Percentiles rank a stretch among this genome's conserved stretches.
Conservation (phyloP, 2,888 invertebrate species). For the Luperina nickerlii region DNA sequence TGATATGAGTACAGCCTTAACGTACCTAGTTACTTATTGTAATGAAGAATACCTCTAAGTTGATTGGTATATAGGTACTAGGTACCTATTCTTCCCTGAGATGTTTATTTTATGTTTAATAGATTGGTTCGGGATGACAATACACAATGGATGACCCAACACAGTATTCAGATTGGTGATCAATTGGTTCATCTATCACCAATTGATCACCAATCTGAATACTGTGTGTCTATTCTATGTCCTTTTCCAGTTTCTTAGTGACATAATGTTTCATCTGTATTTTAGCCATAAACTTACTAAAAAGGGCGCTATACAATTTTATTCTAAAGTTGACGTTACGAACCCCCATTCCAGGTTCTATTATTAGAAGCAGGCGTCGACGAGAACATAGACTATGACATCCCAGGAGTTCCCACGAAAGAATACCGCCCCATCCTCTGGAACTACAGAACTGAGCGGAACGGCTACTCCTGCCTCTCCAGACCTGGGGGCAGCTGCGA, state of each 20-base stretch:
- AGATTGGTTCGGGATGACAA: neutral
- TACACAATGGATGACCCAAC: neutral
- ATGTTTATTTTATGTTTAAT: neutral
- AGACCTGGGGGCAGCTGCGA: constrained; percentile 86
- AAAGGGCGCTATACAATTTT: neutral
- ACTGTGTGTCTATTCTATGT: too few relatives aligned
- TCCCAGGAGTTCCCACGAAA: constrained; percentile 84
- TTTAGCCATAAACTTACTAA: neutral
- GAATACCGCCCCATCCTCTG: constrained; percentile 85
- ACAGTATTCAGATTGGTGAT: too few relatives aligned
- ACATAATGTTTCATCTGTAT: neutral
- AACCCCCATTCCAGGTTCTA: constrained; percentile 75
- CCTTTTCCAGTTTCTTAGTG: neutral
- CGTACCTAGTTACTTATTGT: neutral
- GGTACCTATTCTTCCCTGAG: neutral
- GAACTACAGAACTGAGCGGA: constrained; percentile 86
- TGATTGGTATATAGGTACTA: neutral
- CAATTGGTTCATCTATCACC: too few relatives aligned
- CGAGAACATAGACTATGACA: constrained; percentile 86
- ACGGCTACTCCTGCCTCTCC: constrained; percentile 85
- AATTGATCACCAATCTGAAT: neutral
- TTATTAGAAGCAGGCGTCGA: constrained; percentile 85
- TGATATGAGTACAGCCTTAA: neutral
- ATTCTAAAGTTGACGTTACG: neutral
- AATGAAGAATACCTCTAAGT: neutral